These are phyloP conservation scores for Pteropus alecto DNA, from an alignment of 2,113 vertebrate genomes.

Conservation along the genomic window DNA sequence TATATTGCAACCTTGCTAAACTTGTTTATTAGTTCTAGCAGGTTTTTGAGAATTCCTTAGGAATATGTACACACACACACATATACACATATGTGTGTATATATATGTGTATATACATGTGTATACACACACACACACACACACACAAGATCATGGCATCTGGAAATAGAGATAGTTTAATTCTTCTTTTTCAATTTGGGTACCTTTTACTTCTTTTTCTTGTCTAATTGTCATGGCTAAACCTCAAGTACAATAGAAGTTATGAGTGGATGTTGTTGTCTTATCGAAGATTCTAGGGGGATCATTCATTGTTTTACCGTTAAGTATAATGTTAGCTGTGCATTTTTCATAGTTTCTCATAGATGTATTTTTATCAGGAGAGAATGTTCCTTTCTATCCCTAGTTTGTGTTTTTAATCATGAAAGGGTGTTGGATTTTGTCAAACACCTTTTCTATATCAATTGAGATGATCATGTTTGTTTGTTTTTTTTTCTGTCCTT, in stretches of 20 bases:
- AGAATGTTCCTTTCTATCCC: background rate
- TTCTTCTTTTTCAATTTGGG: background rate
- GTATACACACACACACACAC: background rate
- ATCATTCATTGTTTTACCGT: background rate
- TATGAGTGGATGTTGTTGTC: background rate
- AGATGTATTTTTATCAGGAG: background rate
- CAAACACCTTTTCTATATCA: background rate
- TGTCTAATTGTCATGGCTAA: background rate
- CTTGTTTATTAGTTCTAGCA: background rate
- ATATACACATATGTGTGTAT: background rate
- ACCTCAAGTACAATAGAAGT: background rate
- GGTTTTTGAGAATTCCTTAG: background rate
- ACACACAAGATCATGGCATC: background rate
- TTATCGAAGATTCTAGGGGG: background rate
- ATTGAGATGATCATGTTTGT: background rate
- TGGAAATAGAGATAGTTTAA: background rate
- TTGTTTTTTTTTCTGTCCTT: background rate
- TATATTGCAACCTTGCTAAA: background rate
- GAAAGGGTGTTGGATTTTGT: background rate
- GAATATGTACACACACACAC: too few species aligned
- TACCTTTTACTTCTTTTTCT: background rate
- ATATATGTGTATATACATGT: background rate
- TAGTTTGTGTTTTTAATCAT: background rate
- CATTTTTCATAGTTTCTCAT: background rate
- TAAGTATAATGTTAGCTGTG: background rate